Base-by-base conservation (phyloP, 1,140 invertebrate species). In the Ceratosolen solmsi region DNA sequence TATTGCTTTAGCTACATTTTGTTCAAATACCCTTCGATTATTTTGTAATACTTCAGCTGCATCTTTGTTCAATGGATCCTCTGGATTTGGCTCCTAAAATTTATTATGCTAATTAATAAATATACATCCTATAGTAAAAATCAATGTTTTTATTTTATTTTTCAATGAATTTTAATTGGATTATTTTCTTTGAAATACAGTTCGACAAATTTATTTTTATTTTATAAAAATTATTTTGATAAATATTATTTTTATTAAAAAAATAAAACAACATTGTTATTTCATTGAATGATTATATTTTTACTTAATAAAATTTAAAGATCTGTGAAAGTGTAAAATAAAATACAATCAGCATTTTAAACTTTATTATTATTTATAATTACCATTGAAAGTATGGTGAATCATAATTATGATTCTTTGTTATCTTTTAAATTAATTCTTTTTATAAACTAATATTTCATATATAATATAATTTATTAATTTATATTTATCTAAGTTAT, bases 1-100 rank as follows among this genome's bases (percentile, higher is more conserved):
- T 96, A 99, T 98, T 27, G 98, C 97, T 92, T 98, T 97, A 80
- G 96, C 94, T 49, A 99, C 98, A 92, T 99, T 99, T 87, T 98
- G 96, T 91, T 99, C 98, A 91, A 99, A 99, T 78, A 97, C 92
- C 87, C 97, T 94, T 90, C 97, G 93, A 91, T 99, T 99, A 88
- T 95, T 98, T 90, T 98, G 97, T 79, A 99, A 93, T 49, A 99
- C 97, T 90, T 99, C 98, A 30, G 98, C 98, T n/a, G 98, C 98
- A 92, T 99, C 98, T 93, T 99, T 99, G 90, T 99, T 99, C 78
- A 99, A 90, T 38, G 98, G 98, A 93, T 99, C 98, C 93, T 99
- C 98, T 22, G 98, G 97, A 92, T 99, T 99, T 68, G 98, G 98
- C 93, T 99, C 98, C 97, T 98, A 86, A 41, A 90, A 38, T 46